These are phyloP conservation scores for Halictus ligatus DNA, from an alignment of 2,888 invertebrate species.

Conservation along the genomic window DNA sequence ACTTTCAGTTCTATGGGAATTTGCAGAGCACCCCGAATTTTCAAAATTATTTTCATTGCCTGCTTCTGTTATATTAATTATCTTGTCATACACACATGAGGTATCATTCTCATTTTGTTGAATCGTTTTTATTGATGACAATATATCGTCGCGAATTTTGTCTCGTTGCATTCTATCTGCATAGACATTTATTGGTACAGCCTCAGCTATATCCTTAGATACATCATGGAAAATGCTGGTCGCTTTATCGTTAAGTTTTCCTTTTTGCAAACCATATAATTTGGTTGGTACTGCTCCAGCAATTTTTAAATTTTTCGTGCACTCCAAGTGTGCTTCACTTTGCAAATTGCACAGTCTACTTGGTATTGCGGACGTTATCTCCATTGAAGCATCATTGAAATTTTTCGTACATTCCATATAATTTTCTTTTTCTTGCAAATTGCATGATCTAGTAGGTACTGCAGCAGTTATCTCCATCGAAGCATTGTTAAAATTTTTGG, in stretches of 20 bases:
- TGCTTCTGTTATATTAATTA: conserved; percentile 42
- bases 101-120: background rate
- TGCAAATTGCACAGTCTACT: background rate
- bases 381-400: background rate
- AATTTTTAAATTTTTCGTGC: conserved; percentile 3
- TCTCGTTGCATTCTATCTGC: background rate
- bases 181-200: background rate
- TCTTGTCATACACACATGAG: conserved; percentile 18
- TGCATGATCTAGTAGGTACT: background rate
- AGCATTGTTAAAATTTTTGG: background rate
- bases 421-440: background rate
- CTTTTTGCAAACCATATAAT: background rate
- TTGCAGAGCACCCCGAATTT: background rate
- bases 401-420: background rate
- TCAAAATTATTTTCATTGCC: background rate
- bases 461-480: background rate
- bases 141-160: background rate
- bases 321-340: background rate
- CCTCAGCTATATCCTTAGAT: conserved; percentile 62
- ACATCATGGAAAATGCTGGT: conserved; percentile 6
- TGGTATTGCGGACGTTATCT: background rate
- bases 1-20: background rate
- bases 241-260: background rate
- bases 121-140: background rate
- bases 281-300: conserved; percentile 29